A percentile compares a stretch with the other conserved stretches of the same genome.
These are phyloP conservation scores for Coilia nasus DNA, from an alignment of 2,797 vertebrate genomes.

Conservation along the genomic window DNA sequence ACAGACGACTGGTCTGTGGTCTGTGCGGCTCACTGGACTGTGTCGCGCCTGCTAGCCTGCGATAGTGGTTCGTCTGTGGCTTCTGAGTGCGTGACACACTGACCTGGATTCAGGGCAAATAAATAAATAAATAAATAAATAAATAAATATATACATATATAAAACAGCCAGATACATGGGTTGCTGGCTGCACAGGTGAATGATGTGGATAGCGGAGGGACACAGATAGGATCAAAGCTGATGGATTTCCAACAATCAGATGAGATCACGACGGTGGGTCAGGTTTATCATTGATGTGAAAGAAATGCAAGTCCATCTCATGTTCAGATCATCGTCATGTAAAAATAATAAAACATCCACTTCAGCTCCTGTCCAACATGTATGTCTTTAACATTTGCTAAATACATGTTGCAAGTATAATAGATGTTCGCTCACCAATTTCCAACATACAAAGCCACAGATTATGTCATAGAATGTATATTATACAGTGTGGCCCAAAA, in stretches of 20 bases:
- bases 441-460: neutral
- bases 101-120: slow-evolving; percentile 30
- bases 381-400: neutral
- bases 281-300: too few relatives aligned
- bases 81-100: slow-evolving; percentile 29
- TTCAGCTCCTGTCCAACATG: neutral
- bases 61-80: neutral
- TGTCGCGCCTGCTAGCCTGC: too few relatives aligned
- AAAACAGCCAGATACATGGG: neutral
- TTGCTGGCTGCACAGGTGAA: neutral
- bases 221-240: neutral
- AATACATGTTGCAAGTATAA: neutral
- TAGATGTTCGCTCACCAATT: neutral
- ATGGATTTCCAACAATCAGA: neutral
- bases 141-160: neutral
- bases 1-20: slow-evolving; percentile 33
- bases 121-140: neutral
- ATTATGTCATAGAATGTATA: neutral
- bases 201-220: neutral
- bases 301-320: too few relatives aligned
- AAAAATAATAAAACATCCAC: neutral
- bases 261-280: too few relatives aligned
- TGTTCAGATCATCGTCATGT: too few relatives aligned
- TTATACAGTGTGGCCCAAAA: neutral
- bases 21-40: too few relatives aligned